phyloP scores from a whole-genome alignment of 92 coral and sea anemone species.

The Epizoanthus ramosus region DNA sequence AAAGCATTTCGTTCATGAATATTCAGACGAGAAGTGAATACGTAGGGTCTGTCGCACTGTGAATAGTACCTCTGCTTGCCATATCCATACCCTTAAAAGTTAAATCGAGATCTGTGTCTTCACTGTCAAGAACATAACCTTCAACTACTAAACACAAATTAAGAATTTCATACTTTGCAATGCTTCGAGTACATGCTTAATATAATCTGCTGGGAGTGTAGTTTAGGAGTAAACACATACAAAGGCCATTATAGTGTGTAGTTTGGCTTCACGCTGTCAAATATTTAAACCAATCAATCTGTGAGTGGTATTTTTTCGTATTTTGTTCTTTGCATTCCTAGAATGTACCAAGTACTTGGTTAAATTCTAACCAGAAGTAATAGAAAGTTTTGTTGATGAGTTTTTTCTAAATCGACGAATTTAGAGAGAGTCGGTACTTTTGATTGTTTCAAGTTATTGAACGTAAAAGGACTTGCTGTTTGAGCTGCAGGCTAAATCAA shows the following conservation, averaged over 20 bases:
- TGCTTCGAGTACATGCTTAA: neutral
- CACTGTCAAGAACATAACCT: too few species aligned
- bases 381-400: neutral
- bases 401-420: neutral
- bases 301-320: too few species aligned
- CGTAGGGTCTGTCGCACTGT: too few species aligned
- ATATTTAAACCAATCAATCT: neutral
- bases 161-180: neutral
- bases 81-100: too few species aligned
- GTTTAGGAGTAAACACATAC: slow-evolving; percentile 14
- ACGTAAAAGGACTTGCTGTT: too few species aligned
- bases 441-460: too few species aligned
- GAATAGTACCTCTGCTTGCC: too few species aligned
- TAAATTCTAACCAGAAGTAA: neutral
- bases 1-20: neutral
- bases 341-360: too few species aligned
- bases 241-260: neutral
- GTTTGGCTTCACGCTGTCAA: neutral
- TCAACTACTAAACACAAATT: neutral
- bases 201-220: neutral
- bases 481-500: too few species aligned
- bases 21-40: neutral
- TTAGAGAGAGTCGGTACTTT: too few species aligned
- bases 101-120: too few species aligned
- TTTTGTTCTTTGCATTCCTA: too few species aligned